Base-by-base conservation (phyloP, 2,797 vertebrate species). In the Poecilia picta region DNA sequence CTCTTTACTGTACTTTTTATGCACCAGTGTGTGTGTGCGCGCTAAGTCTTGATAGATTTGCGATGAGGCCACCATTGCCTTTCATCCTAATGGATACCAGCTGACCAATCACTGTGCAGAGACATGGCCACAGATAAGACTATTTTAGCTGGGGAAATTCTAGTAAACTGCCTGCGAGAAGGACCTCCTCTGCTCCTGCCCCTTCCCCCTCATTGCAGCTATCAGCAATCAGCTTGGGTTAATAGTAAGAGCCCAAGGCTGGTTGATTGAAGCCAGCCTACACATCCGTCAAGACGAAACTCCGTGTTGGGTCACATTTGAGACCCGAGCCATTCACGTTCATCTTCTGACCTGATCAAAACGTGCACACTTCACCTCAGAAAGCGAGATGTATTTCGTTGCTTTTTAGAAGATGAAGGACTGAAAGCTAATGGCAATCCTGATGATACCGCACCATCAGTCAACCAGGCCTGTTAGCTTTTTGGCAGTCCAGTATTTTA, bases 31-130 rank as follows among this genome's bases (percentile, higher is more conserved):
- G 43, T 51, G 43, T 84, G 77, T 68, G 70, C 81, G 82, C 86
- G 83, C 87, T 83, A 81, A 91, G 92, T 88, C 89, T 80, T 93
- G 89, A 94, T 89, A 81, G 85, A 91, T 91, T 79, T 88, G 78
- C 86, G 89, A 94, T 89, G 92, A 91, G 91, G 89, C 88, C 90
- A 93, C 89, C 88, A 89, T 76, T 92, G 85, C 87, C 90, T 95
- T 95, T 95, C 89, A 95, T 95, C 93, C 85, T 94, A 95, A 95
- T 93, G 85, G 90, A 87, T 93, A 92, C 94, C 94, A 94, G 93
- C 93, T 94, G 94, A 94, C 91, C 94, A 95, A 94, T 94, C 94
- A 93, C 87, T 85, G 86, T n/a, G 57, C 78, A 84, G 88, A 93
- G 89, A 93, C 91, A 81, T 83, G 81, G 83, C 81, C 73, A 71